A percentile compares a stretch with the other conserved stretches of the same genome.
Conservation (phyloP, 2,113 vertebrate species). For the Polypterus bichir region DNA sequence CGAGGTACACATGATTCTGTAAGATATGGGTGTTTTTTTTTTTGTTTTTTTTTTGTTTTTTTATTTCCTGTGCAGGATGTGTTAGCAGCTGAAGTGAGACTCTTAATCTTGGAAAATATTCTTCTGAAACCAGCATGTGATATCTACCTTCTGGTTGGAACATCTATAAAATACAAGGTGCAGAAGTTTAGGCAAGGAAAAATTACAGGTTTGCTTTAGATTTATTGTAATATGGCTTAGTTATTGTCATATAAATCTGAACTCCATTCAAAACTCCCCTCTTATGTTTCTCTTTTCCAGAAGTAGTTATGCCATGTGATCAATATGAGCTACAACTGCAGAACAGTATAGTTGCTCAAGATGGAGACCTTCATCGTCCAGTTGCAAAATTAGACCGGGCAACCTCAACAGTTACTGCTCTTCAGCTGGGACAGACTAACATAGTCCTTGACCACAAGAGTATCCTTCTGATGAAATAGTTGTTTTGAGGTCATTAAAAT, state of each 20-base stretch:
- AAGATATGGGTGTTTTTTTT: background rate
- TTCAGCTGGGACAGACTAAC: constrained; percentile 51
- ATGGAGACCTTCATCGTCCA: constrained; percentile 36
- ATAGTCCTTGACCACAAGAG: constrained; percentile 49
- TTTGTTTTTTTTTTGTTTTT: background rate
- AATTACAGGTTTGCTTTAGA: constrained; percentile 64
- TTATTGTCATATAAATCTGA: too few species aligned
- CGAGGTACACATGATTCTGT: background rate
- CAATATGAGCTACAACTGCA: constrained; percentile 85
- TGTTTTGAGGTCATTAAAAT: too few species aligned
- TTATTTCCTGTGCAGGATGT: constrained; percentile 55
- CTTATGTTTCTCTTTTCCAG: constrained; percentile 32
- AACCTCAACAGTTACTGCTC: constrained; percentile 41
- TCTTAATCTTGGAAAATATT: constrained; percentile 93
- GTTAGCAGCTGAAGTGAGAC: constrained; percentile 73
- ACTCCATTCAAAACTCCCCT: background rate
- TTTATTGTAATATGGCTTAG: background rate
- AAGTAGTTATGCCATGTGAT: constrained; percentile 73
- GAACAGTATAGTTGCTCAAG: constrained; percentile 42
- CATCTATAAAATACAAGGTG: constrained; percentile 74
- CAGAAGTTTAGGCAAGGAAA: constrained; percentile 87
- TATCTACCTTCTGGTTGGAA: constrained; percentile 77
- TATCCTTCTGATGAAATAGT: constrained; percentile 40
- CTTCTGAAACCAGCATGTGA: constrained; percentile 77
- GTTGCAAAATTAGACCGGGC: constrained; percentile 63